These are phyloP conservation scores for Ramazzottius varieornatus DNA, from an alignment of 2,888 invertebrate genomes.

Conservation along the genomic window DNA sequence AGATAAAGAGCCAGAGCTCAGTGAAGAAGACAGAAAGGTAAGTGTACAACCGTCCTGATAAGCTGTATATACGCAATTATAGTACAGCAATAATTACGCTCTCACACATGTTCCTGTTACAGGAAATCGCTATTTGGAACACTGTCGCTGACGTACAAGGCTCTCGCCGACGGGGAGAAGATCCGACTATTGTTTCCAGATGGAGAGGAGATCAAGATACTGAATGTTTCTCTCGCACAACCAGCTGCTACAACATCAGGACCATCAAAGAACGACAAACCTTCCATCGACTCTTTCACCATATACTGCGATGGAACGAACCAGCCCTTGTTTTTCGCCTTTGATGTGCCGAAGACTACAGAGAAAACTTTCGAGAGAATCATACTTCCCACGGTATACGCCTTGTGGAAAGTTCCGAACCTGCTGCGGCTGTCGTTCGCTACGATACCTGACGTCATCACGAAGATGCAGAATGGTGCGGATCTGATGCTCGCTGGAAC, in stretches of 20 bases:
- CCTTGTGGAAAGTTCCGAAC: not conserved
- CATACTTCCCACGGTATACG: not conserved
- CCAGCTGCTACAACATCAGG: not conserved
- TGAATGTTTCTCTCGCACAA: not conserved
- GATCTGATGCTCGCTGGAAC: not conserved
- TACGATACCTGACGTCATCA: not conserved
- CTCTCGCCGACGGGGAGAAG: not conserved
- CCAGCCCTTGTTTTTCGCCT: not conserved
- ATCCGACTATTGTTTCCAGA: not conserved
- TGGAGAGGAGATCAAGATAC: not conserved
- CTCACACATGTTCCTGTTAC: not conserved
- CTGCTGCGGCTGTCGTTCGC: not conserved
- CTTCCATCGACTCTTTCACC: not conserved
- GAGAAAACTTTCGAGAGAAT: not conserved
- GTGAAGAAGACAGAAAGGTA: conserved; percentile 4
- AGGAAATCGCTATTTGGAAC: not conserved
- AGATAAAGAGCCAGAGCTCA: not conserved
- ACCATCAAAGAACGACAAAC: not conserved
- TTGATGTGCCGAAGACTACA: not conserved
- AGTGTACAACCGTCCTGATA: too few relatives aligned
- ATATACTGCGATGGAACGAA: not conserved
- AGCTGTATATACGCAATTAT: not conserved
- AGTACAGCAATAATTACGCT: not conserved
- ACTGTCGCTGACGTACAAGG: not conserved
- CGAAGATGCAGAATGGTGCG: not conserved